These are phyloP conservation scores for Actinia tenebrosa DNA, from an alignment of 64 coral and sea anemone species.

Conservation along the genomic window DNA sequence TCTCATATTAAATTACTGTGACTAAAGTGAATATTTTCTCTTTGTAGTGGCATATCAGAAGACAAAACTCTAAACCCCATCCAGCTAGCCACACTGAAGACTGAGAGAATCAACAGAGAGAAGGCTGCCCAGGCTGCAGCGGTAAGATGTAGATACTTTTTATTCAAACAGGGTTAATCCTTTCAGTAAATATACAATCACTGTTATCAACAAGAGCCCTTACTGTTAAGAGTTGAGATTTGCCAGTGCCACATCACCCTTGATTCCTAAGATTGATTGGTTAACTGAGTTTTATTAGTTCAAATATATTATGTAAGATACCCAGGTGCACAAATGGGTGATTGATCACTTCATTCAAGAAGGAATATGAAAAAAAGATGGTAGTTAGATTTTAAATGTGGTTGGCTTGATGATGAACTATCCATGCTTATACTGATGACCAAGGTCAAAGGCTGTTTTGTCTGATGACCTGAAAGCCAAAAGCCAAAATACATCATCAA, in stretches of 20 bases:
- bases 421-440: conserved; percentile 32
- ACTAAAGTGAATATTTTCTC: neutral
- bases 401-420: conserved; percentile 21
- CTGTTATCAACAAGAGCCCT: too few species aligned
- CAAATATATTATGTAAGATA: too few species aligned
- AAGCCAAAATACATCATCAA: neutral
- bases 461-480: conserved; percentile 22
- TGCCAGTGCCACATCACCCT: too few species aligned
- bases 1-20: neutral
- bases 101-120: conserved; percentile 82
- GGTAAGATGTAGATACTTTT: conserved; percentile 12
- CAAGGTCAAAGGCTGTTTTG: conserved; percentile 6
- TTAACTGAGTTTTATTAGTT: too few species aligned
- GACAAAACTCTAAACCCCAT: conserved; percentile 85
- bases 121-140: conserved; percentile 81
- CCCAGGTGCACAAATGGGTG: too few species aligned
- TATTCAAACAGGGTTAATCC: too few species aligned
- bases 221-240: too few species aligned
- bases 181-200: too few species aligned
- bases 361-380: too few species aligned
- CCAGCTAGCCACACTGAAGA: conserved; percentile 71
- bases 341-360: too few species aligned
- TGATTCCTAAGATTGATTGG: too few species aligned
- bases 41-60: conserved; percentile 67
- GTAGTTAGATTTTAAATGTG: neutral